A percentile compares a stretch with the other conserved stretches of the same genome.
Evolutionary conservation across 2,113 vertebrate genomes (phyloP).

Genomic region (Micronycteris hirsuta): DNA sequence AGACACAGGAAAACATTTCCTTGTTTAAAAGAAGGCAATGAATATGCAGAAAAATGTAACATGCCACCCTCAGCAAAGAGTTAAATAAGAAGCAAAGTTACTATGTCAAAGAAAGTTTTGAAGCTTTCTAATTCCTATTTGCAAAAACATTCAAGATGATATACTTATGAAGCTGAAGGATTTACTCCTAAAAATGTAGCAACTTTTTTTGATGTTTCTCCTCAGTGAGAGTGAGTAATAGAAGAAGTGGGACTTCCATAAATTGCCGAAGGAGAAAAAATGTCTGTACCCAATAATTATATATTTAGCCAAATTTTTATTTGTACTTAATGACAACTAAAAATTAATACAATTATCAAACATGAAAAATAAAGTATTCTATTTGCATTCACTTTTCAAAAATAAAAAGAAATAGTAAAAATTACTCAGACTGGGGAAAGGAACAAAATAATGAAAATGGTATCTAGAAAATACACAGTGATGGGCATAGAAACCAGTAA

Average conservation of each 20-base stretch:
- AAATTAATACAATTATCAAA: not conserved
- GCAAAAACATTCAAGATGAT: not conserved
- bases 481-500: not conserved
- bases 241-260: not conserved
- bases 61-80: not conserved
- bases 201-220: not conserved
- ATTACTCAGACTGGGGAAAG: not conserved
- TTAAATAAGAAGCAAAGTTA: not conserved
- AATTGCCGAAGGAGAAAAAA: not conserved
- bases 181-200: not conserved
- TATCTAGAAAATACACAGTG: not conserved
- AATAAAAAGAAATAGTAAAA: not conserved
- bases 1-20: not conserved
- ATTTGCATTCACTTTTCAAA: not conserved
- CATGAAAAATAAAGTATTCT: not conserved
- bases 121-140: not conserved
- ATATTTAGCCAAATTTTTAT: not conserved
- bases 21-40: not conserved
- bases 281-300: not conserved
- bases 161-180: not conserved
- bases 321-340: not conserved
- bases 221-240: not conserved
- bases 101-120: not conserved
- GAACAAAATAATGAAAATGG: not conserved
- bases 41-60: not conserved